Evolutionary conservation across 2,113 vertebrate genomes (phyloP).

Genomic region (Trochalopteron elliotii): DNA sequence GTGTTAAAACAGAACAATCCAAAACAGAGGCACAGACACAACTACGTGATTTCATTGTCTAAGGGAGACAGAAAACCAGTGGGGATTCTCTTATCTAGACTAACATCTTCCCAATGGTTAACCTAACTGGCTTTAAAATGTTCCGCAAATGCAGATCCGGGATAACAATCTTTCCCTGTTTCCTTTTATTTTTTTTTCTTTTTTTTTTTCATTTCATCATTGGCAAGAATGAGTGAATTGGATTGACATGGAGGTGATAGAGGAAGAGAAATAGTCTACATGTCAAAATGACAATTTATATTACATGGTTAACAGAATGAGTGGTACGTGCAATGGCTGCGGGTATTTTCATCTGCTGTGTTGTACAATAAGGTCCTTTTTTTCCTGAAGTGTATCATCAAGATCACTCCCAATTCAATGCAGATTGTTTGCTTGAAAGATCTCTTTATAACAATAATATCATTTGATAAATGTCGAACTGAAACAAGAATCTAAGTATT

Average conservation of each 20-base stretch:
- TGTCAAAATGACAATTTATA: constrained; percentile 82
- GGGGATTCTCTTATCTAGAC: constrained; percentile 82
- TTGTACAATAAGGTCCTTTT: constrained; percentile 62
- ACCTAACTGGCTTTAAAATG: constrained; percentile 74
- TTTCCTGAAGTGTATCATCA: constrained; percentile 51
- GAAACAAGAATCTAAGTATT: constrained; percentile 52
- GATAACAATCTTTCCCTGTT: constrained; percentile 57
- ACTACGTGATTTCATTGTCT: constrained; percentile 83
- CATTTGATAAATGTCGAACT: constrained; percentile 50
- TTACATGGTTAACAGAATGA: constrained; percentile 78
- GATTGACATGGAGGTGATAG: constrained; percentile 79
- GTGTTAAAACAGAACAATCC: constrained; percentile 69
- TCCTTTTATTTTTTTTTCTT: constrained; percentile 30
- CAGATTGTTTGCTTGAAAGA: constrained; percentile 65
- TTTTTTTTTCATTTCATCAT: constrained; percentile 26
- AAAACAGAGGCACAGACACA: constrained; percentile 79
- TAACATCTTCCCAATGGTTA: constrained; percentile 82
- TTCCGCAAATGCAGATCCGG: constrained; percentile 51
- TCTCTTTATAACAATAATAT: constrained; percentile 46
- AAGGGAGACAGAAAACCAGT: constrained; percentile 82
- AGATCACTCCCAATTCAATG: constrained; percentile 67
- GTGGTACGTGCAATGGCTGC: constrained; percentile 57
- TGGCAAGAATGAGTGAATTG: constrained; percentile 73
- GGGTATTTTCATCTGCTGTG: constrained; percentile 61
- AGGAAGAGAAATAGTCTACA: constrained; percentile 74